These are phyloP conservation scores for Platycheirus albimanus DNA, from an alignment of 2,888 invertebrate genomes.

Conservation along the genomic window DNA sequence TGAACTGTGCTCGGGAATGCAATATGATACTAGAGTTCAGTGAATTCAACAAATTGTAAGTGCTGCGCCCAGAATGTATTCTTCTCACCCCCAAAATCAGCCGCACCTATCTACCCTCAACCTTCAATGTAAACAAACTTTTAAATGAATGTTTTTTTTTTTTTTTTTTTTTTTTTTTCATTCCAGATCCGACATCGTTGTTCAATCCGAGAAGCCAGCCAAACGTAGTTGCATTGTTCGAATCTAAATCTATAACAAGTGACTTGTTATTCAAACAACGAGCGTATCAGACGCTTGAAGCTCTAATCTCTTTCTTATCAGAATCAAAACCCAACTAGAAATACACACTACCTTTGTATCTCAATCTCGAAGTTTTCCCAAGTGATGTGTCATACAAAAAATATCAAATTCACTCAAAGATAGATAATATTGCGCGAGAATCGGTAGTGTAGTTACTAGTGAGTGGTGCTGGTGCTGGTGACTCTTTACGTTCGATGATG, in stretches of 20 bases:
- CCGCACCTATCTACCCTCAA: neutral
- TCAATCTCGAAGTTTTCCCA: neutral
- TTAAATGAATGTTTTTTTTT: conserved; percentile 30
- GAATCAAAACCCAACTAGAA: neutral
- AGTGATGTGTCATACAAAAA: conserved; percentile 13
- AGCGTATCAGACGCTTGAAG: neutral
- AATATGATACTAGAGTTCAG: neutral
- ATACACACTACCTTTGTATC: neutral
- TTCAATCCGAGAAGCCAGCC: neutral
- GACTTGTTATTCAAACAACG: neutral
- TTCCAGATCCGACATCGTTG: conserved; percentile 48
- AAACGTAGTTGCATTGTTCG: too few relatives aligned
- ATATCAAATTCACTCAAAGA: conserved; percentile 3
- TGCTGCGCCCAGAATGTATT: conserved; percentile 17
- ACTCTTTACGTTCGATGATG: conserved; percentile 27
- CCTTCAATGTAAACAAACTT: conserved; percentile 52
- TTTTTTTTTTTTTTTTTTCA: conserved; percentile 21
- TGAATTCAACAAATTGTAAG: conserved; percentile 37
- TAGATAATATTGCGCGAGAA: conserved; percentile 1
- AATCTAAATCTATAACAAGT: too few relatives aligned
- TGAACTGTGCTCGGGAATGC: conserved; percentile 2
- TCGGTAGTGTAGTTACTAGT: too few relatives aligned
- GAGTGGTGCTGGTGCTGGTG: conserved; percentile 8
- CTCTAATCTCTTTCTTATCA: conserved; percentile 14
- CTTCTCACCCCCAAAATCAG: neutral